Conservation (phyloP, 1,140 invertebrate genomes). For the Saccostrea glomerata region DNA sequence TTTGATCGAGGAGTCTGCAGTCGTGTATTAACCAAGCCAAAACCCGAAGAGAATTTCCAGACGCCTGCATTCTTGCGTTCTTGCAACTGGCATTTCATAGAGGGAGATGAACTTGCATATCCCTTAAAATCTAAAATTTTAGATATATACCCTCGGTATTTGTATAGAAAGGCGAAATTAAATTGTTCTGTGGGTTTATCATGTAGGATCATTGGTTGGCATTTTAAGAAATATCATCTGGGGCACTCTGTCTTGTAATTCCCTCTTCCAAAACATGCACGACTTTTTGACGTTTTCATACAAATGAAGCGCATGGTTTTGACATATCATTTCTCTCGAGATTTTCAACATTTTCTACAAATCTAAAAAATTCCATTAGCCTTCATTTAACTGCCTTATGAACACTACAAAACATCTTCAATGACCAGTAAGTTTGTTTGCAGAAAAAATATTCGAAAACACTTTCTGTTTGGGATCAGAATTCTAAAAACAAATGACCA, state of each 20-base stretch:
- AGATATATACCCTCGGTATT: background rate
- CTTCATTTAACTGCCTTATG: background rate
- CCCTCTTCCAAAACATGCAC: background rate
- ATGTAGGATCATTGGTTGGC: too few relatives aligned
- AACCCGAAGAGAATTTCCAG: constrained; percentile 30
- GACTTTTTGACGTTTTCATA: background rate
- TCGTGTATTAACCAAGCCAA: background rate
- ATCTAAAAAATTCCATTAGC: background rate
- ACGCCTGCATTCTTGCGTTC: constrained; percentile 20
- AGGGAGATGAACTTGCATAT: background rate
- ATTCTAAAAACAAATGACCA: background rate
- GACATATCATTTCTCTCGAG: background rate
- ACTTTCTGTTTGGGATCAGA: background rate
- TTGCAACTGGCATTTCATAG: background rate
- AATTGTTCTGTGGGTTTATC: too few relatives aligned
- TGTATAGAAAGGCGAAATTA: too few relatives aligned
- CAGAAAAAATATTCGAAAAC: background rate
- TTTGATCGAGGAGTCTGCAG: constrained; percentile 27
- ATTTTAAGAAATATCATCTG: too few relatives aligned
- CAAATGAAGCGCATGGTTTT: background rate
- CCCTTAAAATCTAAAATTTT: background rate
- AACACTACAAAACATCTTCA: background rate
- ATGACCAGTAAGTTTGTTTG: background rate
- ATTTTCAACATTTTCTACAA: background rate
- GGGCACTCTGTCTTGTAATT: background rate